Percentiles rank a stretch among this genome's conserved stretches.
phyloP scores from a whole-genome alignment of 2,113 vertebrate species.

The Lepisosteus oculatus region DNA sequence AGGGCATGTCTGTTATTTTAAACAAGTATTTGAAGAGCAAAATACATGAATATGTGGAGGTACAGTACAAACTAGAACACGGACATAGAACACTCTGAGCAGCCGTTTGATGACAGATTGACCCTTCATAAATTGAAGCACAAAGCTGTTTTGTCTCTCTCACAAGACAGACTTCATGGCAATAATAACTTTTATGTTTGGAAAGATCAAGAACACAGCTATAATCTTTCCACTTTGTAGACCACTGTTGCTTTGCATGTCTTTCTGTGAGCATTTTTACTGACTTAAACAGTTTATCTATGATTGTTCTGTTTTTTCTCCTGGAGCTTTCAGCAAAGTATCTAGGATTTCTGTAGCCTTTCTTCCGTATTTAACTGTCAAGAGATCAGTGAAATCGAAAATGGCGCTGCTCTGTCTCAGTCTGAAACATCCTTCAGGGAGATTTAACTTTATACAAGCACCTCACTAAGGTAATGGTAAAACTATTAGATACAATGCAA shows the following conservation, averaged over 20 bases:
- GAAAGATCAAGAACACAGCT: neutral
- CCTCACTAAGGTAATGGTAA: neutral
- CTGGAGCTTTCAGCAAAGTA: too few species aligned
- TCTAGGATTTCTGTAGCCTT: too few species aligned
- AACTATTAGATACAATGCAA: neutral
- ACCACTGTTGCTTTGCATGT: neutral
- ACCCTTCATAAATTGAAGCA: neutral
- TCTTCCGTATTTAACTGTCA: too few species aligned
- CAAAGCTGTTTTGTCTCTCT: neutral
- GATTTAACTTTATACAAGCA: too few species aligned
- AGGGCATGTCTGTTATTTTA: too few species aligned
- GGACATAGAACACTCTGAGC: neutral
- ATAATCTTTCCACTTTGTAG: neutral
- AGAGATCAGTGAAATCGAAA: too few species aligned
- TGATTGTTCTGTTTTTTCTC: too few species aligned
- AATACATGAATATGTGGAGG: neutral
- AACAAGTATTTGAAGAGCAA: too few species aligned
- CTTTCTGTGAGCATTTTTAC: neutral
- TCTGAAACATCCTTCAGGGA: too few species aligned
- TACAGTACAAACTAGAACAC: neutral
- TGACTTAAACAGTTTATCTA: too few species aligned
- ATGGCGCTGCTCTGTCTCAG: too few species aligned
- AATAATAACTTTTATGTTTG: neutral
- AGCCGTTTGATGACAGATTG: neutral
- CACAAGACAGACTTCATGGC: too few species aligned